A percentile compares a stretch with the other conserved stretches of the same genome.
Conservation (phyloP, 2,113 vertebrate genomes). For the Vidua macroura region DNA sequence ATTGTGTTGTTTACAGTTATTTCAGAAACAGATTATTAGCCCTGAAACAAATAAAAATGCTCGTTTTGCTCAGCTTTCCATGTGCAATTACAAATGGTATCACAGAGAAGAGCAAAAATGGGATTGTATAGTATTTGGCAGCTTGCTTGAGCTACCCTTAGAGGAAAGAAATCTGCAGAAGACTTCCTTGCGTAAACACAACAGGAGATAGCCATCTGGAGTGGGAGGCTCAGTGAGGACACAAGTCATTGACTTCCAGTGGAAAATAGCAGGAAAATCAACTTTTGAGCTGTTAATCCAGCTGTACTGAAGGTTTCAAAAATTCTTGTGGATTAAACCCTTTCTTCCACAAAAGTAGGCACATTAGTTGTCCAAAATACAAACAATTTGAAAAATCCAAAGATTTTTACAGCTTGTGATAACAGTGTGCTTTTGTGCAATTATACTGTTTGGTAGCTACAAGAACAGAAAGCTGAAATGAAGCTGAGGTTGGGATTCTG, state of each 20-base stretch:
- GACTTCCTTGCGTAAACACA: not conserved
- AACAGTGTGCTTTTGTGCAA: not conserved
- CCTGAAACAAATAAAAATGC: not conserved
- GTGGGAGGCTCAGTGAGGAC: not conserved
- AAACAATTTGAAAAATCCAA: not conserved
- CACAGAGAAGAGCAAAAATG: not conserved
- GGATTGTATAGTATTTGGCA: not conserved
- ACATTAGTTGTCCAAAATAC: not conserved
- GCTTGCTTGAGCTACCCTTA: not conserved
- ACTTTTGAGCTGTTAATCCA: not conserved
- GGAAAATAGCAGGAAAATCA: not conserved
- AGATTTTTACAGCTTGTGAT: not conserved
- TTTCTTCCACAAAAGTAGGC: not conserved
- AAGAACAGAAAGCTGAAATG: not conserved
- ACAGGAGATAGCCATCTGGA: not conserved
- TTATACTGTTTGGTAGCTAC: not conserved
- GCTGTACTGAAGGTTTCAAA: not conserved
- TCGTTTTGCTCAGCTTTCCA: not conserved
- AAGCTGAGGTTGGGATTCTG: not conserved
- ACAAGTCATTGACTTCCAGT: not conserved
- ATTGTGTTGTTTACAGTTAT: not conserved
- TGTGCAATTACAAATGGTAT: not conserved
- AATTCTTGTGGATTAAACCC: not conserved
- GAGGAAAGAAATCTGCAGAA: not conserved
- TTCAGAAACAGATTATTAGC: not conserved